Evolutionary conservation across 2,888 invertebrate genomes (phyloP), one percentile per base, ranked within the genome.

Genomic region (Sicus ferrugineus): DNA sequence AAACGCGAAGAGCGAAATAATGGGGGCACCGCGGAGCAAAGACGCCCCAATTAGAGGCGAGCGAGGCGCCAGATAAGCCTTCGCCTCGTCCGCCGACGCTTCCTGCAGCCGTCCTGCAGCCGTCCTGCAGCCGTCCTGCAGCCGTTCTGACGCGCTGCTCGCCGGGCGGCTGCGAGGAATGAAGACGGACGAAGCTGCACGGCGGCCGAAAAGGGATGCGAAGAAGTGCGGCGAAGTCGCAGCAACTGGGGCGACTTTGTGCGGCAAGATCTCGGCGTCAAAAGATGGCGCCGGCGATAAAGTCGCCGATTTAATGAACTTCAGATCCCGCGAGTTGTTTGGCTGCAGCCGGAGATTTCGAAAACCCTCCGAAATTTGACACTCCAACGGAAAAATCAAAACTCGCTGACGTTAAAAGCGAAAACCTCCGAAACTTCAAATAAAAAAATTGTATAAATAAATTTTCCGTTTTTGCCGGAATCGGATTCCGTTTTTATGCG

Each of bases 1-100:
- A 38, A 62, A 64, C n/a, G 16, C 34, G 11, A 54, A 23, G 23
- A 14, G 26, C 19, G 16, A 54, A 54, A 9, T 1, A 54, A n/a
- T n/a, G n/a, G n/a, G n/a, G n/a, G n/a, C 21, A 54, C 54, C 21
- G 9, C 23, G 16, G 14, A 54, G 23, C 50, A 34, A 42, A 46
- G 28, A 30, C 56, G 34, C 58, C 67, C 67, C 46, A 67, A 59
- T 67, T 59, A 59, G 48, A 58, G 65, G 46, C 59, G 58, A 67
- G 31, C 59, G 58, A 67, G 67, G 67, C 67, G 67, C 67, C 67
- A 67, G 67, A 67, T 67, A 67, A 67, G 31, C 31, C 19, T 21
- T 23, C 21, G 11, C 26, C n/a, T 28, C 59, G 9, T 16, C 59
- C 23, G 7, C 59, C 30, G 11, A 2, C 21, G 11, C 7, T 42